phyloP scores from a whole-genome alignment of 2,888 invertebrate species.

The Drosophila stalkeri region DNA sequence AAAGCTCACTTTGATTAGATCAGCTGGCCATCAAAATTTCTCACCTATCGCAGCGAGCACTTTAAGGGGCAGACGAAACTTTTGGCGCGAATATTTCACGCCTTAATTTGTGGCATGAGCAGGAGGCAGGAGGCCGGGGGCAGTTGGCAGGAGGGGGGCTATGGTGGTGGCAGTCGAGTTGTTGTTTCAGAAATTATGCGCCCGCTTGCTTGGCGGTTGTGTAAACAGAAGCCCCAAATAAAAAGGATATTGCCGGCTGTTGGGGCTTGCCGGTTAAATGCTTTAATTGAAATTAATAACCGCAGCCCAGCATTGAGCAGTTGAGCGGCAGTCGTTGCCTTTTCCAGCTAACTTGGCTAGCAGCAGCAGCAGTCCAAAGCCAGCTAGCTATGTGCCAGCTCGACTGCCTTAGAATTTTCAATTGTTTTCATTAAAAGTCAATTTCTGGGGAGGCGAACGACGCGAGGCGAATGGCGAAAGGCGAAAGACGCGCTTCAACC shows the following conservation, averaged over 20 bases:
- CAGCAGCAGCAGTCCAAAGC: background rate
- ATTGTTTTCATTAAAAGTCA: constrained; percentile 83
- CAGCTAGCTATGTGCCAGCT: background rate
- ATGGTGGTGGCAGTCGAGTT: background rate
- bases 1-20: constrained; percentile 35
- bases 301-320: constrained; percentile 61
- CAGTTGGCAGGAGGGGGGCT: background rate
- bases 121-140: background rate
- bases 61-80: constrained; percentile 39
- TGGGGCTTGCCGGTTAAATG: constrained; percentile 75
- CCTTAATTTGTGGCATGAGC: constrained; percentile 70
- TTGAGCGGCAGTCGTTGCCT: constrained; percentile 23
- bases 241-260: constrained; percentile 64
- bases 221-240: constrained; percentile 67
- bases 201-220: constrained; percentile 60
- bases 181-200: constrained; percentile 57
- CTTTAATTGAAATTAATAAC: constrained; percentile 83
- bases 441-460: constrained; percentile 54
- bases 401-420: constrained; percentile 62
- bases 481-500: constrained; percentile 42
- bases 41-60: constrained; percentile 1
- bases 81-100: constrained; percentile 67
- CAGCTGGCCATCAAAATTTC: constrained; percentile 2
- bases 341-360: constrained; percentile 23
- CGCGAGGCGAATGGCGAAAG: background rate